phyloP scores from a whole-genome alignment of 2,888 invertebrate genomes.

The Lasiommata megera region DNA sequence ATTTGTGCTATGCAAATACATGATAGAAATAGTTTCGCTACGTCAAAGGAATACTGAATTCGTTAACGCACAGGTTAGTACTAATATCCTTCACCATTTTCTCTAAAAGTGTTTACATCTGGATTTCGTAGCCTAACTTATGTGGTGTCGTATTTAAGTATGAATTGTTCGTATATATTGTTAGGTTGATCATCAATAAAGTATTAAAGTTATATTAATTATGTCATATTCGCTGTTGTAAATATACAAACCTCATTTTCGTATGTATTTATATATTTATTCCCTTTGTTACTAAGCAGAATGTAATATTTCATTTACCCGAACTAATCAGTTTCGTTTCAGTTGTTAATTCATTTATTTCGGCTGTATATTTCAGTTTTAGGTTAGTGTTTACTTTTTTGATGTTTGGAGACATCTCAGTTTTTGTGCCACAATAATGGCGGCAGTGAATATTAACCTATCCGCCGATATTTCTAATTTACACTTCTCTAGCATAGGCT shows the following conservation, averaged over 20 bases:
- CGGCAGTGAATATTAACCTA: slow-evolving; percentile 79
- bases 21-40: slow-evolving; percentile 68
- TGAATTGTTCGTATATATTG: slow-evolving; percentile 56
- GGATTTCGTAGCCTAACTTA: slow-evolving; percentile 81
- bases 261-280: slow-evolving; percentile 61
- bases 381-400: slow-evolving; percentile 77
- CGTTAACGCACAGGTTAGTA: slow-evolving; percentile 65
- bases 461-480: slow-evolving; percentile 60
- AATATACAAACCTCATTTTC: slow-evolving; percentile 72
- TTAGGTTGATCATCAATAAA: slow-evolving; percentile 30
- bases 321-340: slow-evolving; percentile 29
- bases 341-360: slow-evolving; percentile 31
- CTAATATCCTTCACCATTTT: slow-evolving; percentile 54
- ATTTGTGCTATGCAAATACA: slow-evolving; percentile 72
- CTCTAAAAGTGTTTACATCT: slow-evolving; percentile 88
- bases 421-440: slow-evolving; percentile 80
- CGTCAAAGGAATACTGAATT: slow-evolving; percentile 61
- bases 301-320: slow-evolving; percentile 36
- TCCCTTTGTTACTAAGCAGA: slow-evolving; percentile 69
- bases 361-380: slow-evolving; percentile 40
- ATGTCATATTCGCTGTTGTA: slow-evolving; percentile 51
- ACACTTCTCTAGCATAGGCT: slow-evolving; percentile 39
- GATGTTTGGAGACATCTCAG: slow-evolving; percentile 78
- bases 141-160: slow-evolving; percentile 80
- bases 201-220: slow-evolving; percentile 33